A percentile compares a stretch with the other conserved stretches of the same genome.
These are phyloP conservation scores for Zoanthus solanderi DNA, from an alignment of 92 coral and sea anemone species.

Conservation along the genomic window DNA sequence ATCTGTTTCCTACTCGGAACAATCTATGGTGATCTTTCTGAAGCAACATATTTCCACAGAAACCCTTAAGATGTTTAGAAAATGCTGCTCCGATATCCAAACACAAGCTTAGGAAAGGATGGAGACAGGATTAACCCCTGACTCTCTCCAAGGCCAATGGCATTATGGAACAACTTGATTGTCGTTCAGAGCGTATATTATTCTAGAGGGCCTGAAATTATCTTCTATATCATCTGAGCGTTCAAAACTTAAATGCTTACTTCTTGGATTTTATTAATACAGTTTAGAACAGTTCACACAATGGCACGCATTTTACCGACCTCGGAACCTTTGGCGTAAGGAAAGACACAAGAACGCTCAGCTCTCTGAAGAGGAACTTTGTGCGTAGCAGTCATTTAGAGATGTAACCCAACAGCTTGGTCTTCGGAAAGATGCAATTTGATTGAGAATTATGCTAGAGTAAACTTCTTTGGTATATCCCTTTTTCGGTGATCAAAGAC, in stretches of 20 bases:
- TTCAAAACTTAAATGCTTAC: background rate
- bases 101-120: too few species aligned
- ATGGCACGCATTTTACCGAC: background rate
- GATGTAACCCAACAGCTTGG: background rate
- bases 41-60: too few species aligned
- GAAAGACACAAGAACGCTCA: background rate
- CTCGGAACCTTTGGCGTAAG: slow-evolving; percentile 2
- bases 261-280: background rate
- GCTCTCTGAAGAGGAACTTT: background rate
- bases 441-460: background rate
- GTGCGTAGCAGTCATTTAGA: background rate
- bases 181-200: too few species aligned
- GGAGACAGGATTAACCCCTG: too few species aligned
- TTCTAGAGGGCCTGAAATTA: background rate
- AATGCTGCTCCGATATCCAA: too few species aligned
- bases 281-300: background rate
- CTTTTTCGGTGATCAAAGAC: background rate
- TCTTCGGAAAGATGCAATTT: background rate
- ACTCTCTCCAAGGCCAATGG: too few species aligned
- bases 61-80: too few species aligned
- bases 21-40: too few species aligned
- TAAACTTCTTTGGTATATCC: background rate
- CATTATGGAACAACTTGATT: too few species aligned
- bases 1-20: too few species aligned
- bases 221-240: background rate